A percentile compares a stretch with the other conserved stretches of the same genome.
phyloP scores from a whole-genome alignment of 2,113 vertebrate genomes.

The Ginglymostoma cirratum region DNA sequence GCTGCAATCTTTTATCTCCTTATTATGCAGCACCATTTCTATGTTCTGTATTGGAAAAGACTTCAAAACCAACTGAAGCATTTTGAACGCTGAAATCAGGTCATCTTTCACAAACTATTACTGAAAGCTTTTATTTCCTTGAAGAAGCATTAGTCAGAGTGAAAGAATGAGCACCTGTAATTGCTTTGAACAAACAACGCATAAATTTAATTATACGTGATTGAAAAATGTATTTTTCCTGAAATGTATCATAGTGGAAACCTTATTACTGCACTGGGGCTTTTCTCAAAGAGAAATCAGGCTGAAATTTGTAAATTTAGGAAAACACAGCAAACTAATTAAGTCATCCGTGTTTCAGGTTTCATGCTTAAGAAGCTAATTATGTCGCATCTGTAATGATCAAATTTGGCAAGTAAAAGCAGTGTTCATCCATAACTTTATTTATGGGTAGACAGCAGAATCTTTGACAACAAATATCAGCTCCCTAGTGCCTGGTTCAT shows the following conservation, averaged over 20 bases:
- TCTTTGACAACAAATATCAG: neutral
- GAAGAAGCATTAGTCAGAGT: neutral
- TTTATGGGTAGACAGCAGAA: neutral
- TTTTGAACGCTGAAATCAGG: neutral
- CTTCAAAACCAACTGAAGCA: neutral
- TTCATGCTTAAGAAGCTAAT: constrained; percentile 14
- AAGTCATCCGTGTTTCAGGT: neutral
- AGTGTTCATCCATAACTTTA: neutral
- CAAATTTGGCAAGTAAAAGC: neutral
- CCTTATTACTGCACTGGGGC: neutral
- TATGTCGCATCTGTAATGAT: neutral
- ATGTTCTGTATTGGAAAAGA: neutral
- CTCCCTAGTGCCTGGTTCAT: neutral
- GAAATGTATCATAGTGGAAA: neutral
- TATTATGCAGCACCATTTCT: neutral
- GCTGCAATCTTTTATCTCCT: neutral
- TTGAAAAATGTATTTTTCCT: constrained; percentile 24
- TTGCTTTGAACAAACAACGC: neutral
- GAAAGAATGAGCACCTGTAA: constrained; percentile 16
- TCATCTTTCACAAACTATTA: neutral
- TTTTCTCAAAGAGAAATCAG: neutral
- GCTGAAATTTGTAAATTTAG: constrained; percentile 28
- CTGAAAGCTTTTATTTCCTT: neutral
- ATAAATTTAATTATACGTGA: neutral
- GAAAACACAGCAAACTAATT: neutral